Evolutionary conservation across 2,888 invertebrate genomes (phyloP).

Genomic region (Aporophyla nigra): DNA sequence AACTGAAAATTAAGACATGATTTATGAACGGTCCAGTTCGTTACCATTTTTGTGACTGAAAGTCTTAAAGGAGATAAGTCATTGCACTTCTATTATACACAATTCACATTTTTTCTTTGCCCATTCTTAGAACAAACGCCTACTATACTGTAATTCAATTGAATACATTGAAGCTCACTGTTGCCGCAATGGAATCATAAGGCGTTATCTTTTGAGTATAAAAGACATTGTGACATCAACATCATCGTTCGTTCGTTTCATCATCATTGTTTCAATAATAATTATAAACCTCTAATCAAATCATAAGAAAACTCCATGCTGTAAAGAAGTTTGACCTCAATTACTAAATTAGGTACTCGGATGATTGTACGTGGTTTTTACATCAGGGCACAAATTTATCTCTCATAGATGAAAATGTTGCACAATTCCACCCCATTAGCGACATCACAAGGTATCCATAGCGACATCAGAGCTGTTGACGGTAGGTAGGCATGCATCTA

Average conservation of each 20-base stretch:
- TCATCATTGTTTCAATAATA: background rate
- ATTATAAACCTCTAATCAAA: background rate
- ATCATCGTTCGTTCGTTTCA: background rate
- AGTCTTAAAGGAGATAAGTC: slow-evolving; percentile 60
- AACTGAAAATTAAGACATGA: slow-evolving; percentile 29
- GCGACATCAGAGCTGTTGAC: slow-evolving; percentile 38
- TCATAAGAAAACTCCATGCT: background rate
- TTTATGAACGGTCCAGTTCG: slow-evolving; percentile 51
- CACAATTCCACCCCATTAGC: slow-evolving; percentile 24
- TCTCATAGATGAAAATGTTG: background rate
- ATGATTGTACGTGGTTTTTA: background rate
- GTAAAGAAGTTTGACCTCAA: background rate
- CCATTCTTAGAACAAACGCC: slow-evolving; percentile 43
- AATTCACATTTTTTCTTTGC: slow-evolving; percentile 32
- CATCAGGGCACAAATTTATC: background rate
- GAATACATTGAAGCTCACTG: slow-evolving; percentile 10
- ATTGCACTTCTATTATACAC: slow-evolving; percentile 47
- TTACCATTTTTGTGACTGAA: slow-evolving; percentile 53
- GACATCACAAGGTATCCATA: slow-evolving; percentile 40
- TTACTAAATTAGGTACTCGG: background rate
- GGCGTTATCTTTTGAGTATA: slow-evolving; percentile 53
- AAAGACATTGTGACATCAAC: background rate
- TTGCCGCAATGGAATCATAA: slow-evolving; percentile 63
- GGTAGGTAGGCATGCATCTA: slow-evolving; percentile 70
- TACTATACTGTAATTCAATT: slow-evolving; percentile 33